A percentile compares a stretch with the other conserved stretches of the same genome.
phyloP scores from a whole-genome alignment of 1,140 invertebrate genomes.

The Aplysia californica region DNA sequence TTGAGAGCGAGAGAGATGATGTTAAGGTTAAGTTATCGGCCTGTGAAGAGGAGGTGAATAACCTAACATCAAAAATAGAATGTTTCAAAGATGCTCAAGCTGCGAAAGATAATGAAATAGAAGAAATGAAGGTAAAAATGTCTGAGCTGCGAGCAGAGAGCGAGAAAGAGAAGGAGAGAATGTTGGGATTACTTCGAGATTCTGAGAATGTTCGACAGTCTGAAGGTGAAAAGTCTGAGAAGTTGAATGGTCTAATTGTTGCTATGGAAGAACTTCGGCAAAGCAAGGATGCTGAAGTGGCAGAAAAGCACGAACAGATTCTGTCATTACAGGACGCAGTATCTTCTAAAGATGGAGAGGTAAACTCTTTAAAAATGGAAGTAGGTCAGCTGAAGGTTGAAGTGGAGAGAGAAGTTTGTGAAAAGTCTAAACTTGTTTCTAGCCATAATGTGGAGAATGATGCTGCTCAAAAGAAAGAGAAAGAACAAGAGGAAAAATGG shows the following conservation, averaged over 20 bases:
- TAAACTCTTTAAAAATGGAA: no score
- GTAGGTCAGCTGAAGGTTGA: background rate
- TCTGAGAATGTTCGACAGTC: constrained; percentile 4
- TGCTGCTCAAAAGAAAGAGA: no score
- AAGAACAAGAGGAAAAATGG: background rate
- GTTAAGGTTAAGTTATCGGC: background rate
- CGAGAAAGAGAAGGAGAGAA: background rate
- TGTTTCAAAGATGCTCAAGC: no score
- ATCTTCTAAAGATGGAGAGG: no score
- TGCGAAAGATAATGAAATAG: background rate
- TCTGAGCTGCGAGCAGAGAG: no score
- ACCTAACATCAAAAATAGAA: no score
- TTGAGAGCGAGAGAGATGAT: background rate
- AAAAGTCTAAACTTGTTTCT: background rate
- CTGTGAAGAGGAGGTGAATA: no score
- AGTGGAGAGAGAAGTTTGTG: background rate
- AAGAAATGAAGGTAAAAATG: background rate
- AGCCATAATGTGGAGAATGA: background rate
- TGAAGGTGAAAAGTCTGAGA: constrained; percentile 11
- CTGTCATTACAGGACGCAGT: no score
- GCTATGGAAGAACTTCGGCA: background rate
- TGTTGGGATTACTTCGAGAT: constrained; percentile 6
- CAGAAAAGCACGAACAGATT: no score
- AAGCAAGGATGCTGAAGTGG: background rate
- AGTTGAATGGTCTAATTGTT: background rate